Conservation (phyloP, 2,888 invertebrate genomes). For the Panzeria rudis region DNA sequence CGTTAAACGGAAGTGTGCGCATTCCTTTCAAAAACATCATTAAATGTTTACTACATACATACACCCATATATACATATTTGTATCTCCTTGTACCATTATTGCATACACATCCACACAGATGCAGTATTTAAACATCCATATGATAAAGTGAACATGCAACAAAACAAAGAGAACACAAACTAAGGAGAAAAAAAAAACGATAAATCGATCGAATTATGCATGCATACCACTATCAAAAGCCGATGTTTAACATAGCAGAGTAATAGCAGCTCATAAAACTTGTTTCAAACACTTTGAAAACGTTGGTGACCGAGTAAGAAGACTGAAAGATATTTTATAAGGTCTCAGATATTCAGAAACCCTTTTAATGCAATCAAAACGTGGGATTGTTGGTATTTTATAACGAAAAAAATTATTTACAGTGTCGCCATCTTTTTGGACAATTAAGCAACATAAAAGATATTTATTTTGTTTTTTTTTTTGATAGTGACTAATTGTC, state of each 20-base stretch:
- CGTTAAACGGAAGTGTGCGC: constrained; percentile 76
- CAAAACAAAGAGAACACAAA: neutral
- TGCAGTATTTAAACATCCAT: neutral
- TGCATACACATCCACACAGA: neutral
- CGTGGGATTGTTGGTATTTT: constrained; percentile 41
- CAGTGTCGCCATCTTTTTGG: constrained; percentile 38
- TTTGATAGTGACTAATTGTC: constrained; percentile 3
- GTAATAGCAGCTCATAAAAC: constrained; percentile 58
- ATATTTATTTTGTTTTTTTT: neutral
- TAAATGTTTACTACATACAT: constrained; percentile 45
- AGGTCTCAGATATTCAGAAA: constrained; percentile 28
- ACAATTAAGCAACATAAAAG: constrained; percentile 20
- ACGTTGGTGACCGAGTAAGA: constrained; percentile 66
- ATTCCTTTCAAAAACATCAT: constrained; percentile 80
- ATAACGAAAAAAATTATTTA: neutral
- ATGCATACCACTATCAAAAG: constrained; percentile 54
- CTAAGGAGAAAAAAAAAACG: constrained; percentile 8
- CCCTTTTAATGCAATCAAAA: constrained; percentile 39
- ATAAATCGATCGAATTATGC: constrained; percentile 58
- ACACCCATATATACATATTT: constrained; percentile 12
- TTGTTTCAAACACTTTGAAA: constrained; percentile 65
- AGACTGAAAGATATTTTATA: constrained; percentile 30
- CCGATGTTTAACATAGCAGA: constrained; percentile 43
- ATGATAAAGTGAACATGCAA: constrained; percentile 43
- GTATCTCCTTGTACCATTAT: neutral